Percentiles rank a stretch among this genome's conserved stretches.
Evolutionary conservation across 2,888 invertebrate species (phyloP).

Genomic region (Aleiodes testaceus): DNA sequence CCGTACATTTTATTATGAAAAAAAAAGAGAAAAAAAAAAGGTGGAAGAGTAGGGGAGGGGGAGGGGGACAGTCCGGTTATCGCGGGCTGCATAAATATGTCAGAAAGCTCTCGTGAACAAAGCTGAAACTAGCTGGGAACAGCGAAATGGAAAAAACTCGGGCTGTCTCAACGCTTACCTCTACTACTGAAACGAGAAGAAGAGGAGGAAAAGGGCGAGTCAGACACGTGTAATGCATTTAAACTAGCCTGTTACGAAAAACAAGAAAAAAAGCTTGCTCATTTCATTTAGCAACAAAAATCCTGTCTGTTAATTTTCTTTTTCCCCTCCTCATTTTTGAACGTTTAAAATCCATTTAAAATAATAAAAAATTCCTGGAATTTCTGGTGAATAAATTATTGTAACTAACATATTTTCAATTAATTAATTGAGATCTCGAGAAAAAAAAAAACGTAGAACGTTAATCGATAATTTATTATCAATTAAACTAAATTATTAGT

Average conservation of each 20-base stretch:
- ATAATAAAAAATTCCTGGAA: neutral
- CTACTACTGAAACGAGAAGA: neutral
- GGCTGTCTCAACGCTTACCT: constrained; percentile 44
- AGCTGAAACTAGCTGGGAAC: constrained; percentile 38
- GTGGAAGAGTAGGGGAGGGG: neutral
- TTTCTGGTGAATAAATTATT: too few relatives aligned
- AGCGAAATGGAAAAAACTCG: constrained; percentile 50
- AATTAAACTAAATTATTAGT: too few relatives aligned
- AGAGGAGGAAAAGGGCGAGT: constrained; percentile 8
- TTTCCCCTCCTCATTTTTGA: neutral
- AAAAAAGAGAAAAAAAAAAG: constrained; percentile 10
- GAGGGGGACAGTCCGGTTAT: constrained; percentile 63
- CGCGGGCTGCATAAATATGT: constrained; percentile 63
- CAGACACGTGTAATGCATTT: constrained; percentile 64
- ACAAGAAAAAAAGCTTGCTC: constrained; percentile 51
- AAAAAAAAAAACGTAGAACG: too few relatives aligned
- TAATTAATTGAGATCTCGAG: too few relatives aligned
- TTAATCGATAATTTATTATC: too few relatives aligned
- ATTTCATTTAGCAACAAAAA: constrained; percentile 39
- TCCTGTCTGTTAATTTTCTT: constrained; percentile 22
- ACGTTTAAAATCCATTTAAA: constrained; percentile 1
- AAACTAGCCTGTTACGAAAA: constrained; percentile 57
- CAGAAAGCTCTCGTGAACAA: constrained; percentile 42
- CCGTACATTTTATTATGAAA: constrained; percentile 35
- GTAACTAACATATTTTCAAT: too few relatives aligned